Conservation (phyloP, 2,888 invertebrate species). For the Mechanitis mazaeus region DNA sequence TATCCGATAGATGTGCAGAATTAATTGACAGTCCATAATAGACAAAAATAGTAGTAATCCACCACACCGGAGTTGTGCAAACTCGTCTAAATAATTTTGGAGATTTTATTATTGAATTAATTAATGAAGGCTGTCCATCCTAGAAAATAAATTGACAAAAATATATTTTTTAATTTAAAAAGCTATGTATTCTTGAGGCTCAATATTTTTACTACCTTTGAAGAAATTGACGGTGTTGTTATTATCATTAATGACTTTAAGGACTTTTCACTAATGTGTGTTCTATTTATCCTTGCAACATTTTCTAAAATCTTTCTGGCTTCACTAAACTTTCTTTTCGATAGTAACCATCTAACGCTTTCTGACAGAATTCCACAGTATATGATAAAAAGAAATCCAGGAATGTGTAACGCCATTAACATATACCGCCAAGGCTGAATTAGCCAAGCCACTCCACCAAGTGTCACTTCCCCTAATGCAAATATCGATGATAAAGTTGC, state of each 20-base stretch:
- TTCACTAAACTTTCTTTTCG: conserved; percentile 78
- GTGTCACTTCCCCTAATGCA: conserved; percentile 81
- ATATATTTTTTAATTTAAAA: too few species aligned
- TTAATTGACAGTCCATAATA: conserved; percentile 84
- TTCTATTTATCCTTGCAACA: conserved; percentile 22
- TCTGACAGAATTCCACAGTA: conserved; percentile 80
- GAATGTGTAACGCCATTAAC: conserved; percentile 80
- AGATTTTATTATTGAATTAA: conserved; percentile 65
- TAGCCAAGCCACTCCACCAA: conserved; percentile 81
- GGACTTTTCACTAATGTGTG: conserved; percentile 36
- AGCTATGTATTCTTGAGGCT: too few species aligned
- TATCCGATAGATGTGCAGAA: conserved; percentile 80
- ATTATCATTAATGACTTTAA: conserved; percentile 58
- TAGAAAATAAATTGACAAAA: conserved; percentile 3
- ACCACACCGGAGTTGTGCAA: conserved; percentile 79
- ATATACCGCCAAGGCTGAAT: conserved; percentile 81
- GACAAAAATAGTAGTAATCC: conserved; percentile 82
- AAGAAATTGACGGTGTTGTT: not conserved
- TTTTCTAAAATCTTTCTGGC: conserved; percentile 68
- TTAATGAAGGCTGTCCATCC: conserved; percentile 10
- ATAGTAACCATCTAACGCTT: conserved; percentile 85
- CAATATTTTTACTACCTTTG: conserved; percentile 9
- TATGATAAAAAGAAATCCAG: conserved; percentile 79
- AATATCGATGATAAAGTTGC: conserved; percentile 83
- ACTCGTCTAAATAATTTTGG: conserved; percentile 70